A percentile compares a stretch with the other conserved stretches of the same genome.
Conservation (phyloP, 2,113 vertebrate genomes). For the Osmerus eperlanus region DNA sequence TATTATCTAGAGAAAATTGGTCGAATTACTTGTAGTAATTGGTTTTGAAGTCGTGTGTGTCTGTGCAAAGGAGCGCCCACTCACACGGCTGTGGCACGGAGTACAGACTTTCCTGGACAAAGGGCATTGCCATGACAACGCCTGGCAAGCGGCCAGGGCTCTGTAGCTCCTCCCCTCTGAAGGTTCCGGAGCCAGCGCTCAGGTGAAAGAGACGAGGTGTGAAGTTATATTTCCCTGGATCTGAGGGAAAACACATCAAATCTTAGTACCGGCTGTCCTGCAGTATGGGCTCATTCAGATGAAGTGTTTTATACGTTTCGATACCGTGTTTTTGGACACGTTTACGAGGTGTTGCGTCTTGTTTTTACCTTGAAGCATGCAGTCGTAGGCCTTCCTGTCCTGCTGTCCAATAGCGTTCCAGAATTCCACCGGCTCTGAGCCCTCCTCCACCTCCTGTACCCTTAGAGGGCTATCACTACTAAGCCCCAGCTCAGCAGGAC, state of each 20-base stretch:
- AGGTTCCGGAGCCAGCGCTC: slow-evolving; percentile 61
- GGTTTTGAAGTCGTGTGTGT: background rate
- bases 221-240: slow-evolving; percentile 76
- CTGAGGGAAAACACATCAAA: slow-evolving; percentile 40
- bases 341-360: background rate
- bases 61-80: slow-evolving; percentile 1
- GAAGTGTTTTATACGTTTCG: background rate
- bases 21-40: background rate
- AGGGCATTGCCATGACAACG: slow-evolving; percentile 68
- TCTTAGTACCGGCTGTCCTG: background rate
- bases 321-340: background rate
- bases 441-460: slow-evolving; percentile 69
- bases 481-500: slow-evolving; percentile 68
- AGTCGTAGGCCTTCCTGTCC: slow-evolving; percentile 77
- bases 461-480: slow-evolving; percentile 40
- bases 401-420: slow-evolving; percentile 70
- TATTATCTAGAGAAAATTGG: background rate
- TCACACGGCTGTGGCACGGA: slow-evolving; percentile 70
- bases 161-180: slow-evolving; percentile 62
- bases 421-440: slow-evolving; percentile 71
- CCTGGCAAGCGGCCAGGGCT: slow-evolving; percentile 56
- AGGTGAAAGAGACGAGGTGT: slow-evolving; percentile 75
- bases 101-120: slow-evolving; percentile 70
- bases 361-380: slow-evolving; percentile 75
- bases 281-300: background rate